These are phyloP conservation scores for Thereva nobilitata DNA, from an alignment of 2,888 invertebrate genomes.

Conservation along the genomic window DNA sequence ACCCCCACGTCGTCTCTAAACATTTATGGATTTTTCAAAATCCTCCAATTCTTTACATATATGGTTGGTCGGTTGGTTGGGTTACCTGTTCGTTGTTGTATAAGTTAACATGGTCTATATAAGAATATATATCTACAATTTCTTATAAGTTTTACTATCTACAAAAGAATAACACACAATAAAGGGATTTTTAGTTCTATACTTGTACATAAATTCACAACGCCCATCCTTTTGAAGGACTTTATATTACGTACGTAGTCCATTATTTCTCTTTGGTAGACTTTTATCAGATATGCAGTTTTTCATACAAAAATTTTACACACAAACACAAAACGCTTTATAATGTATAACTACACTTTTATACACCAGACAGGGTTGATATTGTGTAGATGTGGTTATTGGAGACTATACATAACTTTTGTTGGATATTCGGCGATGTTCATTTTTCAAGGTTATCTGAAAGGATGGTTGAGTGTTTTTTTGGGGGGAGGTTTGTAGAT, in stretches of 20 bases:
- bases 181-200: too few relatives aligned
- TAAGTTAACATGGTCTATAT: too few relatives aligned
- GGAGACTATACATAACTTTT: constrained; percentile 14
- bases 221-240: background rate
- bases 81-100: too few relatives aligned
- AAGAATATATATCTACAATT: too few relatives aligned
- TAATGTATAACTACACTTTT: background rate
- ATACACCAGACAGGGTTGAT: background rate
- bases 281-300: constrained; percentile 32
- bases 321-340: background rate
- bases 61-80: too few relatives aligned
- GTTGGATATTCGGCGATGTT: background rate
- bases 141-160: too few relatives aligned
- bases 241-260: background rate
- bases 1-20: too few relatives aligned
- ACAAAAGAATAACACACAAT: too few relatives aligned
- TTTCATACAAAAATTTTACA: constrained; percentile 13
- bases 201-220: background rate
- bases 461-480: background rate
- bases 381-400: background rate
- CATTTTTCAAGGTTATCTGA: constrained; percentile 28
- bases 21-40: too few relatives aligned
- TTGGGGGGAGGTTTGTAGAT: too few relatives aligned
- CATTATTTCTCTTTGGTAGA: constrained; percentile 15
- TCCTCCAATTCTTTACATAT: too few relatives aligned